Percentiles rank a stretch among this genome's conserved stretches.
Conservation (phyloP, 2,113 vertebrate species). For the Podocnemis expansa region DNA sequence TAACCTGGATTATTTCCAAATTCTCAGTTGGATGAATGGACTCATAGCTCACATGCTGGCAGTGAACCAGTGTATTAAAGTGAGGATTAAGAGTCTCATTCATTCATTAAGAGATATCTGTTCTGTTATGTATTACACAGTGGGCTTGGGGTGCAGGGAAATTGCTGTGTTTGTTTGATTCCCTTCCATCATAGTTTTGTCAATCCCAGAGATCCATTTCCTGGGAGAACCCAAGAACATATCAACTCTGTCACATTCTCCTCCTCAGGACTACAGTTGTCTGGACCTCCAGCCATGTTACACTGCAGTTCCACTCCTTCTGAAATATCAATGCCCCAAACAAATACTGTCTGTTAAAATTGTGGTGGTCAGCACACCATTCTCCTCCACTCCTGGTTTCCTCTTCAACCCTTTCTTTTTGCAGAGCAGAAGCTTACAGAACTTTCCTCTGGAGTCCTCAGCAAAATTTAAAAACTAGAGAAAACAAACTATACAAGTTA, state of each 20-base stretch:
- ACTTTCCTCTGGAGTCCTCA: not conserved
- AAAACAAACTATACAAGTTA: not conserved
- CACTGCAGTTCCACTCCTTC: not conserved
- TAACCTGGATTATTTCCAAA: slow-evolving; percentile 12
- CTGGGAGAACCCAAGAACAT: not conserved
- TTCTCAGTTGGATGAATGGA: not conserved
- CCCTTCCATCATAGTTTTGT: not conserved
- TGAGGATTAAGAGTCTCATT: not conserved
- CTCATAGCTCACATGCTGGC: not conserved
- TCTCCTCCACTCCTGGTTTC: not conserved
- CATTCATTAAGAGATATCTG: not conserved
- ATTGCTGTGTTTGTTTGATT: not conserved
- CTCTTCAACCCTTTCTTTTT: not conserved
- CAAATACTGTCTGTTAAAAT: not conserved
- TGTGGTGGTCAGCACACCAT: not conserved
- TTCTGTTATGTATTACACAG: not conserved
- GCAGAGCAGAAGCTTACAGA: not conserved
- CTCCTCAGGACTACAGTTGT: not conserved
- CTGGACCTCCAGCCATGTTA: not conserved
- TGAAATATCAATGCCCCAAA: not conserved
- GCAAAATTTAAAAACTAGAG: not conserved
- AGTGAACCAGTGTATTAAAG: not conserved
- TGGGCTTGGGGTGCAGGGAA: not conserved
- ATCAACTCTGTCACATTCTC: not conserved
- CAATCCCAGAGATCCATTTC: not conserved